A percentile compares a stretch with the other conserved stretches of the same genome.
Conservation (phyloP, 2,888 invertebrate species). For the Monoplex corrugatus region DNA sequence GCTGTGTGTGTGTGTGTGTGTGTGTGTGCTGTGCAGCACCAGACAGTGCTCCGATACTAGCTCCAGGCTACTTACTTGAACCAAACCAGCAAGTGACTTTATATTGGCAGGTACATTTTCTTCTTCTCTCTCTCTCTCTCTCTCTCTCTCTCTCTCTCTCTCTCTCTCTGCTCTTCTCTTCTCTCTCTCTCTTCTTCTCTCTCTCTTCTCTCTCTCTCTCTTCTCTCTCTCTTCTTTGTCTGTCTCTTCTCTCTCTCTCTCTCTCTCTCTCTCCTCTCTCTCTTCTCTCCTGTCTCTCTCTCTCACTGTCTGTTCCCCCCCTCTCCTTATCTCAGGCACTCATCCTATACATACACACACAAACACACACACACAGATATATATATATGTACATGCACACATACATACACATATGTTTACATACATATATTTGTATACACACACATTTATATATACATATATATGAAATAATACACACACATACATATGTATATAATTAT, state of each 20-base stretch:
- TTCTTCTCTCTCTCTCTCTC: conserved; percentile 8
- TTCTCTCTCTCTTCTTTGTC: not conserved
- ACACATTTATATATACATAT: too few relatives aligned
- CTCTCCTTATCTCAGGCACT: too few relatives aligned
- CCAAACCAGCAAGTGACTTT: not conserved
- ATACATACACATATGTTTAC: too few relatives aligned
- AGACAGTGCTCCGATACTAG: not conserved
- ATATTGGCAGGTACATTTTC: not conserved
- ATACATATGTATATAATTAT: not conserved
- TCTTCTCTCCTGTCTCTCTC: too few relatives aligned
- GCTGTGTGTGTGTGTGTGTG: conserved; percentile 1
- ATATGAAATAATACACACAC: too few relatives aligned
- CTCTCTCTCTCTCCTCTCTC: too few relatives aligned
- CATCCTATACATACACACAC: too few relatives aligned
- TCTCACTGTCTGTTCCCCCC: too few relatives aligned
- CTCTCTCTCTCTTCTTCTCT: not conserved
- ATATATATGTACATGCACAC: too few relatives aligned
- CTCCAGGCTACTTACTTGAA: not conserved
- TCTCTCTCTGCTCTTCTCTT: not conserved
- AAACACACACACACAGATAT: too few relatives aligned
- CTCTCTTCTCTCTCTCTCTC: not conserved
- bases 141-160: conserved; percentile 7
- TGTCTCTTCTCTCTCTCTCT: too few relatives aligned
- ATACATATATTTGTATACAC: too few relatives aligned
- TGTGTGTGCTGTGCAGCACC: conserved; percentile 25